phyloP scores from a whole-genome alignment of 2,797 vertebrate species.

The Muscicapa striata region DNA sequence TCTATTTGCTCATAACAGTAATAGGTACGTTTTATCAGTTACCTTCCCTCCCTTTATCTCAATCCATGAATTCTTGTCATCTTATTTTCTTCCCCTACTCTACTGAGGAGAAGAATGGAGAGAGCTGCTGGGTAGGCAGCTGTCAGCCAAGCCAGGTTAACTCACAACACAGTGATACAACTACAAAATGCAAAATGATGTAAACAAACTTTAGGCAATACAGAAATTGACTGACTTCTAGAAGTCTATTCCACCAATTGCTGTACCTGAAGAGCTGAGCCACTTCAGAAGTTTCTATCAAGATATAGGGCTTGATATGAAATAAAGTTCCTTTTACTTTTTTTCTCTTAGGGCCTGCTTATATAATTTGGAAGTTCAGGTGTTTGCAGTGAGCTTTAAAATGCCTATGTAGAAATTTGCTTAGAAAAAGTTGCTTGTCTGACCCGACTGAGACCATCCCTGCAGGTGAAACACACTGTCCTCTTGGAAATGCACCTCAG shows the following conservation, averaged over 20 bases:
- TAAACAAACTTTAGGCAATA: neutral
- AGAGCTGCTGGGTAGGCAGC: neutral
- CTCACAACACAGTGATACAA: neutral
- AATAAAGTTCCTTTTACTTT: neutral
- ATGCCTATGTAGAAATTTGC: fast-evolving
- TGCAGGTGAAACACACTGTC: fast-evolving
- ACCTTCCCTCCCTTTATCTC: neutral
- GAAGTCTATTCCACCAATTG: neutral
- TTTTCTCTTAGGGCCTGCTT: neutral
- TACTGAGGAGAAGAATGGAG: neutral
- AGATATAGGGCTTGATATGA: neutral
- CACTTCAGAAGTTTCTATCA: neutral
- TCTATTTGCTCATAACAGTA: neutral
- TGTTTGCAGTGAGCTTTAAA: neutral
- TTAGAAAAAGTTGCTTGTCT: neutral
- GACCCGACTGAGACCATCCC: neutral
- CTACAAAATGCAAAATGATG: neutral
- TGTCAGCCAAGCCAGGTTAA: neutral
- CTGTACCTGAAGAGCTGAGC: neutral
- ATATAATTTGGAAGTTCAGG: neutral
- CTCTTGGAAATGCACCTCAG: neutral
- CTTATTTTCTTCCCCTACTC: neutral
- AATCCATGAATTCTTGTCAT: neutral
- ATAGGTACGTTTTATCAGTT: neutral
- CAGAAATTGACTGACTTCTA: neutral